These are phyloP conservation scores for Meloe dianella DNA, from an alignment of 2,888 invertebrate species.

Conservation along the genomic window DNA sequence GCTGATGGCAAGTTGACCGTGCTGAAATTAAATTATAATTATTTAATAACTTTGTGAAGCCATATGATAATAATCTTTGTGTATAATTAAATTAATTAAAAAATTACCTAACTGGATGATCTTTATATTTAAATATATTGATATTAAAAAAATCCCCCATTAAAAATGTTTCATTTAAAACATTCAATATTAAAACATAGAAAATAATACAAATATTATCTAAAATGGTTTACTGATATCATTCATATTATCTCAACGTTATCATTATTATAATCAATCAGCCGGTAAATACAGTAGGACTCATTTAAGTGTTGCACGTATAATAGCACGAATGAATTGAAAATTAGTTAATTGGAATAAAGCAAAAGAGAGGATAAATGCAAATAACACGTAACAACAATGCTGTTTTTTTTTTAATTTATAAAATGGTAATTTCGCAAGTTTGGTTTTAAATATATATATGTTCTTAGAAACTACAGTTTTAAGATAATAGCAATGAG, in stretches of 20 bases:
- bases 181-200: background rate
- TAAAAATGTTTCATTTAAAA: background rate
- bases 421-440: background rate
- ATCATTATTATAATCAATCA: background rate
- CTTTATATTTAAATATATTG: background rate
- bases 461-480: background rate
- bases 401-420: background rate
- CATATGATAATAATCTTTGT: background rate
- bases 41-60: slow-evolving; percentile 2
- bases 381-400: background rate
- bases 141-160: background rate
- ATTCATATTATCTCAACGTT: background rate
- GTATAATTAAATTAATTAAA: slow-evolving; percentile 2
- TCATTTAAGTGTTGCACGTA: background rate
- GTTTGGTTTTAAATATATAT: background rate
- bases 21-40: slow-evolving; percentile 47
- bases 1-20: slow-evolving; percentile 53
- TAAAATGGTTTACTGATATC: slow-evolving; percentile 1
- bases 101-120: background rate
- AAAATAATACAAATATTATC: background rate
- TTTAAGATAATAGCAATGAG: slow-evolving; percentile 1
- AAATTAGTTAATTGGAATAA: too few relatives aligned
- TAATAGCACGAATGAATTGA: too few relatives aligned
- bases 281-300: background rate
- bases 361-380: too few relatives aligned